Conservation (phyloP, 1,140 invertebrate genomes). For the Ceratitis capitata region DNA sequence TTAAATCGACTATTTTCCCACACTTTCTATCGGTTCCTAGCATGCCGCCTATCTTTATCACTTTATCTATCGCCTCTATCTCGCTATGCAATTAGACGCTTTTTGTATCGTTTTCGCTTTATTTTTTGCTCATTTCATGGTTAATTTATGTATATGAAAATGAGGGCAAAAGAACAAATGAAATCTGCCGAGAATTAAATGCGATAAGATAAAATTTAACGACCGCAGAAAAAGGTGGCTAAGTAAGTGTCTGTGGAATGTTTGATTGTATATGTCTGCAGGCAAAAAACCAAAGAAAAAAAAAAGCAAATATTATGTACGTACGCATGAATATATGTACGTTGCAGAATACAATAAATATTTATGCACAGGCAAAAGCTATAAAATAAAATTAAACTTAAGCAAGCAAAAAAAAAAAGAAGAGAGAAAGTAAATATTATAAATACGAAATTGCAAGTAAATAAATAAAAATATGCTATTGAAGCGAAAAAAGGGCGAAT, state of each 20-base stretch:
- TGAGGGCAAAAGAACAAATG: not conserved
- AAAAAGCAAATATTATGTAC: no score
- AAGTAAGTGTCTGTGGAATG: no score
- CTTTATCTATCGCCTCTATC: not conserved
- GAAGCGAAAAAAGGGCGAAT: not conserved
- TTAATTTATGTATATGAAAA: not conserved
- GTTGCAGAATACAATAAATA: not conserved
- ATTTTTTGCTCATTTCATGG: not conserved
- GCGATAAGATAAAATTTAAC: slow-evolving; percentile 17
- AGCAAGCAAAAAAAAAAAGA: not conserved
- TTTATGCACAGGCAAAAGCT: not conserved
- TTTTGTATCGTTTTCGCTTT: not conserved
- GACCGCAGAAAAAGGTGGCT: slow-evolving; percentile 20
- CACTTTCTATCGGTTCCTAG: not conserved
- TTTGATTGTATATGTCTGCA: not conserved
- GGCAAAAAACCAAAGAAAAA: no score
- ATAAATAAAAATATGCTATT: not conserved
- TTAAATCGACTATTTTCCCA: not conserved
- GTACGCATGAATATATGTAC: not conserved
- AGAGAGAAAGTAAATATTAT: not conserved
- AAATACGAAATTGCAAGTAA: not conserved
- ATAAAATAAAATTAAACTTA: slow-evolving; percentile 3
- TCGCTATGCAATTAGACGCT: not conserved
- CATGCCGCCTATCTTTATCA: not conserved
- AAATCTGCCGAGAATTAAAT: slow-evolving; percentile 13